These are phyloP conservation scores for Pinctada fucata DNA, from an alignment of 2,888 invertebrate genomes.

Conservation along the genomic window DNA sequence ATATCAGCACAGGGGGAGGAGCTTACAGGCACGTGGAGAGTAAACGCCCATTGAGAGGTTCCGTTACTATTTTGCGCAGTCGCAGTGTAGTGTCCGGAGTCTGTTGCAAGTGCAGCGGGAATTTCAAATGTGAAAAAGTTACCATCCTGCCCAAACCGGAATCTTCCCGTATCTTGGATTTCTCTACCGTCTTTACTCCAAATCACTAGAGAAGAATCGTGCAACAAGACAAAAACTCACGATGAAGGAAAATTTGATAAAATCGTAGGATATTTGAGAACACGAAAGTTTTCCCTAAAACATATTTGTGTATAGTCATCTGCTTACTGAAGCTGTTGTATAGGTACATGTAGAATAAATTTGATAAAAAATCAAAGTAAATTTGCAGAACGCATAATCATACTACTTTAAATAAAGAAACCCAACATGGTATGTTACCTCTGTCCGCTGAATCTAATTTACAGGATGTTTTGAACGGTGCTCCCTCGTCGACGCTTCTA, in stretches of 20 bases:
- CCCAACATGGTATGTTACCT: slow-evolving; percentile 35
- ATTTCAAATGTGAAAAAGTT: slow-evolving; percentile 64
- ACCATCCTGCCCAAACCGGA: slow-evolving; percentile 60
- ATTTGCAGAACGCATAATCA: too few relatives aligned
- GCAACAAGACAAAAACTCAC: too few relatives aligned
- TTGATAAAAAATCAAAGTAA: too few relatives aligned
- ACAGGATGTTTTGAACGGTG: slow-evolving; percentile 80
- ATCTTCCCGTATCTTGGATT: slow-evolving; percentile 64
- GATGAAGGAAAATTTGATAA: too few relatives aligned
- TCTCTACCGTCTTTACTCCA: slow-evolving; percentile 67
- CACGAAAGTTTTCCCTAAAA: too few relatives aligned
- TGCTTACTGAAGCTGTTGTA: too few relatives aligned
- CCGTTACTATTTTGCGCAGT: slow-evolving; percentile 62
- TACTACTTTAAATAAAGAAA: too few relatives aligned
- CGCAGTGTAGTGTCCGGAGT: slow-evolving; percentile 66
- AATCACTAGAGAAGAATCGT: slow-evolving; percentile 53
- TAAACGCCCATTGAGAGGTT: slow-evolving; percentile 64
- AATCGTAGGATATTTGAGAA: too few relatives aligned
- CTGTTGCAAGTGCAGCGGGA: slow-evolving; percentile 70
- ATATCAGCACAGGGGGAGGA: slow-evolving; percentile 61
- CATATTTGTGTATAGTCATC: too few relatives aligned
- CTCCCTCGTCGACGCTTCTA: slow-evolving; percentile 88
- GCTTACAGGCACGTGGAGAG: slow-evolving; percentile 63
- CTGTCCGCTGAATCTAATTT: slow-evolving; percentile 51
- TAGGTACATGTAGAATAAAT: too few relatives aligned